phyloP scores from a whole-genome alignment of 2,113 vertebrate species.

The Steatornis caripensis region DNA sequence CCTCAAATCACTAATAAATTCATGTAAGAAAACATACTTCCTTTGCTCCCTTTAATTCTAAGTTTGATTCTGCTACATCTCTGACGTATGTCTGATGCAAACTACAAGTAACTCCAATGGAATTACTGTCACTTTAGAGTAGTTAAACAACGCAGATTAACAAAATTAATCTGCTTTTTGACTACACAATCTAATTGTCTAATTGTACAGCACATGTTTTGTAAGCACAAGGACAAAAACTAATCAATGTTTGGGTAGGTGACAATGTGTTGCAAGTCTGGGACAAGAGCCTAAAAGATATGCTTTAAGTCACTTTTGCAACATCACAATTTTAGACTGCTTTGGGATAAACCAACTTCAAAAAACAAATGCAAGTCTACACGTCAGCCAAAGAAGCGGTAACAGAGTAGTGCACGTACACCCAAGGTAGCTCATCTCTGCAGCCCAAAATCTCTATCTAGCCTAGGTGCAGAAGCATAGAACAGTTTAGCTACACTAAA shows the following conservation, averaged over 20 bases:
- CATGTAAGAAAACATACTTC: neutral
- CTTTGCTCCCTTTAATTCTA: neutral
- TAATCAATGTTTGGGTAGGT: neutral
- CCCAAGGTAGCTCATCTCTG: neutral
- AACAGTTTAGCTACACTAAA: neutral
- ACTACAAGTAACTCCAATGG: neutral
- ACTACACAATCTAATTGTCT: neutral
- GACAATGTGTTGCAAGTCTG: neutral
- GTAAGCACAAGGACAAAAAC: neutral
- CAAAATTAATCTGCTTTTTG: neutral
- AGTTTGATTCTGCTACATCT: neutral
- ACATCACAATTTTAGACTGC: neutral
- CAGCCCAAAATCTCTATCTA: neutral
- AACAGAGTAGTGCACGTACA: neutral
- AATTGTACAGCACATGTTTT: neutral
- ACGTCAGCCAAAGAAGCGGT: neutral
- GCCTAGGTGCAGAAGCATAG: neutral
- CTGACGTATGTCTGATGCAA: neutral
- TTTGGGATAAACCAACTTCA: neutral
- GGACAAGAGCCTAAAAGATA: neutral
- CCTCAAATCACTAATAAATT: neutral
- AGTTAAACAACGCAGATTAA: neutral
- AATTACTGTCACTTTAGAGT: neutral
- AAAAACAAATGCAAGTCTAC: neutral
- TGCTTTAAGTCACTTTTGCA: neutral